Percentiles rank a stretch among this genome's conserved stretches.
These are phyloP conservation scores for Tapera naevia DNA, from an alignment of 2,797 vertebrate genomes.

Conservation along the genomic window DNA sequence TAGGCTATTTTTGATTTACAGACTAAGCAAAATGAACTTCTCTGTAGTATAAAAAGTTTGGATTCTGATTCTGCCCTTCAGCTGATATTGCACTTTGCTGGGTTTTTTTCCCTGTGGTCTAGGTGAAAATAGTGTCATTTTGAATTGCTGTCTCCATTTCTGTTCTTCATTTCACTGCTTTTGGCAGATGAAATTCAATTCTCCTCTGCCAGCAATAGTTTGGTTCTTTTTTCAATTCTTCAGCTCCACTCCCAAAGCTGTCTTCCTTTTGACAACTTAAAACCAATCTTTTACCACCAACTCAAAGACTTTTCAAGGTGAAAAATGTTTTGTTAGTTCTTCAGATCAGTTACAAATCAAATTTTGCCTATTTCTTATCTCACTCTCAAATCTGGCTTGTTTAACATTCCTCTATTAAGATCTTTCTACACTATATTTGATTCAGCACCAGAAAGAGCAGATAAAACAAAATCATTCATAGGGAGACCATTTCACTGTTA, in stretches of 20 bases:
- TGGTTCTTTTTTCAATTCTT: not conserved
- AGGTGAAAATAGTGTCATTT: slow-evolving; percentile 7
- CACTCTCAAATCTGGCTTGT: not conserved
- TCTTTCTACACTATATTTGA: not conserved
- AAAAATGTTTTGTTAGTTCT: not conserved
- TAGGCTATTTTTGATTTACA: slow-evolving; percentile 49
- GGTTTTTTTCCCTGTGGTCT: not conserved
- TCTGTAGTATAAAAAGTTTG: not conserved
- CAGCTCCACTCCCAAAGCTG: not conserved
- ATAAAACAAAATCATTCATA: not conserved
- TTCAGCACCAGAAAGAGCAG: not conserved
- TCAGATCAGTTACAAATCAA: not conserved
- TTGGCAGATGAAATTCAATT: not conserved
- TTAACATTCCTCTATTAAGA: not conserved
- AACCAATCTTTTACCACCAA: not conserved
- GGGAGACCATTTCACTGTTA: not conserved
- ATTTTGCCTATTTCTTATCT: not conserved
- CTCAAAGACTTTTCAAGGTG: not conserved
- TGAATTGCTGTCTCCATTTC: not conserved
- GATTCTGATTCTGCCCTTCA: not conserved
- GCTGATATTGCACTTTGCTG: not conserved
- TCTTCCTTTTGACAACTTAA: not conserved
- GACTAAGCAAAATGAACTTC: slow-evolving; percentile 36
- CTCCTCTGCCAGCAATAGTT: not conserved
- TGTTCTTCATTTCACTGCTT: not conserved